Evolutionary conservation across 2,888 invertebrate genomes (phyloP), one percentile per base, ranked within the genome.

Genomic region (Aleiodes leptofemur): DNA sequence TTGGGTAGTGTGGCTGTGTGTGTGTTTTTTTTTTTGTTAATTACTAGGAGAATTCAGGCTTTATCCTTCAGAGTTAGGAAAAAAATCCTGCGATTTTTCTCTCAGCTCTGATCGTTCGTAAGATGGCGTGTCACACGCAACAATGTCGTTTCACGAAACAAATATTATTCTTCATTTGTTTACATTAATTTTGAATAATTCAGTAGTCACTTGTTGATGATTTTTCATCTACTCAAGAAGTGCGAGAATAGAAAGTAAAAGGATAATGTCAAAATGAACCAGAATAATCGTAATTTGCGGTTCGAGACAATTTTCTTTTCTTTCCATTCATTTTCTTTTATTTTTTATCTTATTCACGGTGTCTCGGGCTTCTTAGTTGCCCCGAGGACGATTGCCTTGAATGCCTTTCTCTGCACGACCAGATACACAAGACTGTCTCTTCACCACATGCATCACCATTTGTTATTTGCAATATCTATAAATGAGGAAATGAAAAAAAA

Each of bases 341-440:
- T n/a, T 43, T 57, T 56, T 13, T 13, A 9, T 48, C 70, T 14
- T 43, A 13, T 57, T 48, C 48, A 31, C 50, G 29, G 9, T 29
- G 66, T 50, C 34, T 14, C 38, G n/a, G 16, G 7, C 51, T 31
- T 34, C 55, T 55, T 16, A 16, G 34, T 53, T 55, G 69, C 43
- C 43, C 13, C 16, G 64, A 70, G 64, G 71, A 71, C 64, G 71
- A 71, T 74, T 51, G 74, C 70, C 71, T 74, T 64, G 74, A 70
- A 66, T 74, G 48, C 74, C 74, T 74, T 74, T 74, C 74, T 74
- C 74, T 50, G 29, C 51, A 48, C 61, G 64, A 61, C 69, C 51
- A 38, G 43, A 43, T 16, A 34, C 56, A 38, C 16, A 57, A 43
- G 57, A 70, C 70, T 38, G 43, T 70, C 70, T 48, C 43, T 29